Evolutionary conservation across 2,113 vertebrate species (phyloP), one percentile per base, ranked within the genome.

Genomic region (Gallinago paraguaiae): DNA sequence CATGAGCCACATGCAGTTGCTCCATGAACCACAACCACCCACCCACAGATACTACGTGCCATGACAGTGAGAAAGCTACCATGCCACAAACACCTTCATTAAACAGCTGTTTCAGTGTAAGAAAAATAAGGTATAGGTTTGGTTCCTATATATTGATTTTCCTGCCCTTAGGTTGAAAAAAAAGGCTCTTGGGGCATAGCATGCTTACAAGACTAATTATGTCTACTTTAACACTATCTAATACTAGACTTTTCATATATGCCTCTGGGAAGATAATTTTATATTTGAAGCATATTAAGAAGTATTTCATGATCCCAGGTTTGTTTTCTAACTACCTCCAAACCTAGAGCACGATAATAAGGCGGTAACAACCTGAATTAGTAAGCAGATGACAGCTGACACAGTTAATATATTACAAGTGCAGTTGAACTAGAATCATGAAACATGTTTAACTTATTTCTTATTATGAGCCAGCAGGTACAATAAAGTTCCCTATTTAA

Each of bases 341-440:
- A 64, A 45, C 24, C 64, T 43, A 6, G 4, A 76, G 67, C 48
- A 67, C 39, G 56, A 50, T 37, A 54, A 22, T 35, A 23, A 0
- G 15, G n/a, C 27, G 43, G 28, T n/a, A 86, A 86, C 23, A 80
- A 64, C 53, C 75, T 35, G 68, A 51, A 69, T 82, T 82, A 82
- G 71, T 63, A 81, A 59, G 60, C 7, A 95, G 51, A 81, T 63
- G 81, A 84, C 31, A 59, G 68, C 51, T 84, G 81, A 86, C 88
- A 76, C 48, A 53, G 20, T 37, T 53, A 87, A 71, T 1, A 0
- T 16, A 33, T 43, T 67, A 70, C 60, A 69, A 30, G 10, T 39
- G 45, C 69, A 71, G 51, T 2, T 43, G 31, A 94, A 67, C 51
- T 7, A 25, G 64, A 67, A 54, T 28, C 48, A 28, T 20, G 75